Conservation (phyloP, 2,888 invertebrate species). For the Euzetes globulus region DNA sequence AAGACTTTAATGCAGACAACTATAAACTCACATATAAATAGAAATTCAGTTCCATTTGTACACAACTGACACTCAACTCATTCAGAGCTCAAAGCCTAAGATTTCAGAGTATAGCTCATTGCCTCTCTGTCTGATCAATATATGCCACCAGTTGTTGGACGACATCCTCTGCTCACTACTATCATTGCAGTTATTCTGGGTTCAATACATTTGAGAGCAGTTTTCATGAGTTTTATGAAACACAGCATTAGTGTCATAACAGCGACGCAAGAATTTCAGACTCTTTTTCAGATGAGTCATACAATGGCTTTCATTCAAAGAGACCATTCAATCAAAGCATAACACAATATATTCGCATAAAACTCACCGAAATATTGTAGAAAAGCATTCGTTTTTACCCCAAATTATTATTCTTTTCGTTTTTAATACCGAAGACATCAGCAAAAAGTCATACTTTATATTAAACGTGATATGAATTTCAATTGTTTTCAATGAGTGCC, state of each 20-base stretch:
- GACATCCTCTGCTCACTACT: background rate
- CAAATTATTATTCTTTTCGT: background rate
- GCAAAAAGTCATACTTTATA: background rate
- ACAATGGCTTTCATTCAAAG: slow-evolving; percentile 1
- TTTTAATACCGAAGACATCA: background rate
- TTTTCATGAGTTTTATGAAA: slow-evolving; percentile 18
- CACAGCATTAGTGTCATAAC: slow-evolving; percentile 19
- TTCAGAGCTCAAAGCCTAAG: background rate
- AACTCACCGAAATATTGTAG: background rate
- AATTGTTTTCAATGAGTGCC: background rate
- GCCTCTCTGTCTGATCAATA: slow-evolving; percentile 12
- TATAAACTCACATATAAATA: background rate
- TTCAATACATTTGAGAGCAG: background rate
- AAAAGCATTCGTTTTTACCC: background rate
- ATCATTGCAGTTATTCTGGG: background rate
- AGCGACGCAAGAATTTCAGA: background rate
- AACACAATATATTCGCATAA: background rate
- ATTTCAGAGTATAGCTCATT: background rate
- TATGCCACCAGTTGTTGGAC: slow-evolving; percentile 22
- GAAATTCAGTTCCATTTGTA: background rate
- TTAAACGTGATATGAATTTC: background rate
- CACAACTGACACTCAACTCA: background rate
- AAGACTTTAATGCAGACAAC: background rate
- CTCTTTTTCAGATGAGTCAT: slow-evolving; percentile 10
- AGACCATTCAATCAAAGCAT: slow-evolving; percentile 1